A percentile compares a stretch with the other conserved stretches of the same genome.
Conservation (phyloP, 2,888 invertebrate genomes). For the Agriotes lineatus region DNA sequence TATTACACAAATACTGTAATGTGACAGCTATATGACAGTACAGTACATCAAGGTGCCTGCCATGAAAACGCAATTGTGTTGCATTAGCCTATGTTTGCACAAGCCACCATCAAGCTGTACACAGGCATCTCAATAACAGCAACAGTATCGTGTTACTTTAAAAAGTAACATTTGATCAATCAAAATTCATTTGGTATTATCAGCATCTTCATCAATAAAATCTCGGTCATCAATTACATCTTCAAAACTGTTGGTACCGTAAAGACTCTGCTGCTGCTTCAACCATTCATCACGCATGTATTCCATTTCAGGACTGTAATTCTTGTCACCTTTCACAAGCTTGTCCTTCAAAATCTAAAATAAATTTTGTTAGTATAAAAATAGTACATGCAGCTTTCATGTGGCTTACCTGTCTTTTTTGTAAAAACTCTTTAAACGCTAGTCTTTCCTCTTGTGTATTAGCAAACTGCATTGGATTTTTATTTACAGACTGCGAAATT, state of each 20-base stretch:
- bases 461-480: constrained; percentile 53
- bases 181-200: too few relatives aligned
- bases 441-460: constrained; percentile 64
- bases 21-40: too few relatives aligned
- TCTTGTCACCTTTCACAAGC: constrained; percentile 51
- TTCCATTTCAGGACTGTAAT: constrained; percentile 54
- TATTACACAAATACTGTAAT: too few relatives aligned
- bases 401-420: constrained; percentile 67
- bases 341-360: constrained; percentile 54
- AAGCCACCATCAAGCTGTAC: too few relatives aligned
- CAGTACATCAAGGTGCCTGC: too few relatives aligned
- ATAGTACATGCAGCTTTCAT: neutral
- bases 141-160: too few relatives aligned
- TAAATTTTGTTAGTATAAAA: constrained; percentile 21
- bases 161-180: too few relatives aligned
- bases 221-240: constrained; percentile 49
- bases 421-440: constrained; percentile 70
- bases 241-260: constrained; percentile 50
- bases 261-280: constrained; percentile 46
- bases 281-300: constrained; percentile 57
- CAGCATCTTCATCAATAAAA: constrained; percentile 49
- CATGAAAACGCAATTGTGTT: too few relatives aligned
- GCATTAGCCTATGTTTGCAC: too few relatives aligned
- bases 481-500: constrained; percentile 45
- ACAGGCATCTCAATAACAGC: too few relatives aligned